Percentiles rank a stretch among this genome's conserved stretches.
These are phyloP conservation scores for Bolinopsis microptera DNA, from an alignment of 37 sponge, comb jelly and placozoan genomes.

Conservation along the genomic window DNA sequence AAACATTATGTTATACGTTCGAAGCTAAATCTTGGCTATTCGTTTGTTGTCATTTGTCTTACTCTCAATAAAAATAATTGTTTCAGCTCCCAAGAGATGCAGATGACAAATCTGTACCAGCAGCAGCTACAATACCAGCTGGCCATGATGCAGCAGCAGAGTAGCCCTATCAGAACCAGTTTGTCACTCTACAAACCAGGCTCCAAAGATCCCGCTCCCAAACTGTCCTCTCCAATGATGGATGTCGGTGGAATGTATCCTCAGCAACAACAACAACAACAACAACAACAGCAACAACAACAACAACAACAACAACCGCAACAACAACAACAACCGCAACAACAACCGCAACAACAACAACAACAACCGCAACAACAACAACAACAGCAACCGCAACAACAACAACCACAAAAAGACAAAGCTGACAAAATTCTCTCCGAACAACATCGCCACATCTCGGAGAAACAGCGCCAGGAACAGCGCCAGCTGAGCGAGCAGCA, in stretches of 20 bases:
- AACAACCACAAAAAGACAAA: not conserved
- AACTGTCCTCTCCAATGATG: not conserved
- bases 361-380: not conserved
- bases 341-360: not conserved
- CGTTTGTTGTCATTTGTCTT: too few relatives aligned
- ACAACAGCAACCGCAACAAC: not conserved
- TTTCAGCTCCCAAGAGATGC: constrained; percentile 44
- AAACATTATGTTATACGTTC: too few relatives aligned
- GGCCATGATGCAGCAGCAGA: constrained; percentile 30
- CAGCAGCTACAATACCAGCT: constrained; percentile 49
- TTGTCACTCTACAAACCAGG: constrained; percentile 8
- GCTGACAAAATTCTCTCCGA: not conserved
- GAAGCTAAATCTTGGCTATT: too few relatives aligned
- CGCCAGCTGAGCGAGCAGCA: constrained; percentile 21
- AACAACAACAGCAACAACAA: not conserved
- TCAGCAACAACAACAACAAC: not conserved
- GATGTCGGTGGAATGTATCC: not conserved
- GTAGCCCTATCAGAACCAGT: not conserved
- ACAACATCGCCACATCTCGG: constrained; percentile 27
- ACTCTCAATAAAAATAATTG: too few relatives aligned
- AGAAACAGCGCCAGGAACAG: constrained; percentile 50
- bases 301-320: not conserved
- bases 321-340: not conserved
- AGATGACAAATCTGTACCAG: constrained; percentile 54
- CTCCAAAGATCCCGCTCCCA: constrained; percentile 17